Evolutionary conservation across 2,113 vertebrate species (phyloP).

Genomic region (Triplophysa tibetana): DNA sequence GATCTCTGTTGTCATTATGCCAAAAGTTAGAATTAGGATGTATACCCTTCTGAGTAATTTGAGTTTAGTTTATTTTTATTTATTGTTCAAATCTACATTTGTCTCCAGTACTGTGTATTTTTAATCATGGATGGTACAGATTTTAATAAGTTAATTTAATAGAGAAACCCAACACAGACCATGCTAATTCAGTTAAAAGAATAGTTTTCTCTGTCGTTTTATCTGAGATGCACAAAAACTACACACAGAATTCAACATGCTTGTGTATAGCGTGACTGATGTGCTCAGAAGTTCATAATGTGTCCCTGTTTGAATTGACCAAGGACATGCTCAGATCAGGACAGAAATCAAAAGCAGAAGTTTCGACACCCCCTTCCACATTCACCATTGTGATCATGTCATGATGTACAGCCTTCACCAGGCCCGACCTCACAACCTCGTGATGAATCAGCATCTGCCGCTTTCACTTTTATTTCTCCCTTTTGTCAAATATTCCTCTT

Average conservation of each 20-base stretch:
- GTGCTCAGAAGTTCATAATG: neutral
- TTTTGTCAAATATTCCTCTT: neutral
- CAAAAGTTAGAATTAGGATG: neutral
- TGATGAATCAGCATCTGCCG: neutral
- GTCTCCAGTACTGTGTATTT: neutral
- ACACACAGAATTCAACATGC: neutral
- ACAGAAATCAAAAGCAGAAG: constrained; percentile 29
- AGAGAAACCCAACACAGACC: constrained; percentile 11
- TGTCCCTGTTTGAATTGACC: neutral
- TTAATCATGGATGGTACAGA: neutral
- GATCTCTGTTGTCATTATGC: neutral
- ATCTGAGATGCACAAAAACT: neutral
- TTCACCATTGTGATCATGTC: constrained; percentile 26
- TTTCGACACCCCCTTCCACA: constrained; percentile 18
- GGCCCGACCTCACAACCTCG: constrained; percentile 12
- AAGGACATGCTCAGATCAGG: neutral
- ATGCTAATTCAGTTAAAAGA: neutral
- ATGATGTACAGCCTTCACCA: neutral
- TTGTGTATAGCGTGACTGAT: neutral
- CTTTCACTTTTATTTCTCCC: constrained; percentile 15
- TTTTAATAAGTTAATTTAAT: neutral
- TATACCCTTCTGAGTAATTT: neutral
- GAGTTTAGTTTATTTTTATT: neutral
- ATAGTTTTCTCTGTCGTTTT: no score
- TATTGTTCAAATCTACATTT: neutral